Conservation (phyloP, 2,113 vertebrate species). For the Tupaia tana region DNA sequence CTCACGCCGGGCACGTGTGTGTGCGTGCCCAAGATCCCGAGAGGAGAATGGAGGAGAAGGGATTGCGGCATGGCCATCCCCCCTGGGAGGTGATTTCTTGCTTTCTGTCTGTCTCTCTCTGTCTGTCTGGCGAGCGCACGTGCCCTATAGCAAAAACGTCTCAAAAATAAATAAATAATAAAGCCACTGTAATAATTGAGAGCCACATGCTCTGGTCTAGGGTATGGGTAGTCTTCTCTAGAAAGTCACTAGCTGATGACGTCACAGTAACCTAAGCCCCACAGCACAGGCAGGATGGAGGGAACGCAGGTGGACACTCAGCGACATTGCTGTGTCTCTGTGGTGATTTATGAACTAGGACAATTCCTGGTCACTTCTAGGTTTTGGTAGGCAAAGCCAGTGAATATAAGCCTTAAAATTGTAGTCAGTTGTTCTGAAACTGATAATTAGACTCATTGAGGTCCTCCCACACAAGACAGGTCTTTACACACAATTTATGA, state of each 20-base stretch:
- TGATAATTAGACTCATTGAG: conserved; percentile 35
- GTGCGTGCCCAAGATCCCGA: too few relatives aligned
- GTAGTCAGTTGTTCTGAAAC: conserved; percentile 34
- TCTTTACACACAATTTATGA: conserved; percentile 18
- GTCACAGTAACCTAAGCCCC: neutral
- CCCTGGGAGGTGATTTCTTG: too few relatives aligned
- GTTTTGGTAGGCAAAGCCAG: neutral
- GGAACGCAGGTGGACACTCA: neutral
- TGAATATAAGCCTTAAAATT: conserved; percentile 34
- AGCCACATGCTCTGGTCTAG: neutral
- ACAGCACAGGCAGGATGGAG: neutral
- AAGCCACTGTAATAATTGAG: conserved; percentile 15
- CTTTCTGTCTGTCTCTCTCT: too few relatives aligned
- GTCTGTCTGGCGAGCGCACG: too few relatives aligned
- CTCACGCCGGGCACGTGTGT: too few relatives aligned
- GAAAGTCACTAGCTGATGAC: neutral
- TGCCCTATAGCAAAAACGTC: too few relatives aligned
- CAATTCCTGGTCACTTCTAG: neutral
- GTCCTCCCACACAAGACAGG: neutral
- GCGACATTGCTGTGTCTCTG: neutral
- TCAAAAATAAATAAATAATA: too few relatives aligned
- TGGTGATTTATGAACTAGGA: neutral
- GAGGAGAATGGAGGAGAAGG: too few relatives aligned
- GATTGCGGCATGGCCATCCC: too few relatives aligned
- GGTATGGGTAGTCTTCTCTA: neutral